A percentile compares a stretch with the other conserved stretches of the same genome.
These are phyloP conservation scores for Cylas formicarius DNA, from an alignment of 1,140 invertebrate species.

Conservation along the genomic window DNA sequence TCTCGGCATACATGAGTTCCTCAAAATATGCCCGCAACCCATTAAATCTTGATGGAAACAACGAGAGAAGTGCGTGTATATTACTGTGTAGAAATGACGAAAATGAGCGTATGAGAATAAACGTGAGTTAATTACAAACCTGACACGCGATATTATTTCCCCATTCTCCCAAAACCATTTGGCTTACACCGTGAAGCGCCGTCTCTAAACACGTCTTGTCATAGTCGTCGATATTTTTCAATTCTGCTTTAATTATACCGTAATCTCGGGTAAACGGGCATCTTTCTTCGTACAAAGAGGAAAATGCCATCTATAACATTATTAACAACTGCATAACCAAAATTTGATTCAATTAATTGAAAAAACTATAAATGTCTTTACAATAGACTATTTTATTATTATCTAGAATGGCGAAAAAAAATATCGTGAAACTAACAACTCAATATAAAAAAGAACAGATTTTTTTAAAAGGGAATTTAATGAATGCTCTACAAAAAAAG, in stretches of 20 bases:
- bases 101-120: background rate
- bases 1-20: too few species aligned
- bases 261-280: conserved; percentile 81
- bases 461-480: conserved; percentile 1
- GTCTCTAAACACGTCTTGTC: conserved; percentile 79
- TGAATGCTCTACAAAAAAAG: background rate
- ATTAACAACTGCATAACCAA: too few species aligned
- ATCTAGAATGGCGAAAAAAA: conserved; percentile 3
- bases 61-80: too few species aligned
- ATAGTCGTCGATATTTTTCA: conserved; percentile 68
- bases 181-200: conserved; percentile 66
- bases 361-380: conserved; percentile 6
- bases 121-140: conserved; percentile 44
- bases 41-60: too few species aligned
- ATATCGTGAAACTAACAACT: background rate
- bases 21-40: background rate
- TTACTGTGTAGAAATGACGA: too few species aligned
- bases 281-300: conserved; percentile 50
- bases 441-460: too few species aligned
- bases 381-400: conserved; percentile 5
- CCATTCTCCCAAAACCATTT: conserved; percentile 75
- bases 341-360: too few species aligned
- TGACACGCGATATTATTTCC: conserved; percentile 72
- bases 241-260: conserved; percentile 63
- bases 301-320: conserved; percentile 41